Conservation (phyloP, 2,113 vertebrate species). For the Hystrix cristata region DNA sequence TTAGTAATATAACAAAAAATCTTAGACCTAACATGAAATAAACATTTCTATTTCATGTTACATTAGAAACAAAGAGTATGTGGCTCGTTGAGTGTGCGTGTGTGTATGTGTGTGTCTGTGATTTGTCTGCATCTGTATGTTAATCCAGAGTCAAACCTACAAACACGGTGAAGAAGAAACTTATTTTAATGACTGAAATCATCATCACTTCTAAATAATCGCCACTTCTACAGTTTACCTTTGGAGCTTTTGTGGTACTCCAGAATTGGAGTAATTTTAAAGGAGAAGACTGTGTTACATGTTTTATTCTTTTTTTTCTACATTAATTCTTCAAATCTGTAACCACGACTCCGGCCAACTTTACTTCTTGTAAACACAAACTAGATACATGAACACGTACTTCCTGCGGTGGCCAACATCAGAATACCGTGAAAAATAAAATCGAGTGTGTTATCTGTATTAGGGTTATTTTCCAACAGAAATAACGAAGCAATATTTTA, state of each 20-base stretch:
- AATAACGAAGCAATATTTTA: not conserved
- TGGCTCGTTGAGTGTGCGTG: not conserved
- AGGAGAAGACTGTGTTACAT: not conserved
- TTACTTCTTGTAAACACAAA: not conserved
- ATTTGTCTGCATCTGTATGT: accelerated
- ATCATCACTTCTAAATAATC: not conserved
- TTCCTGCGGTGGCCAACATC: not conserved
- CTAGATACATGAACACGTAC: not conserved
- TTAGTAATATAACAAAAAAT: not conserved
- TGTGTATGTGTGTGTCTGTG: accelerated
- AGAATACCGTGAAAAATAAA: not conserved
- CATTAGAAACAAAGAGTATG: not conserved
- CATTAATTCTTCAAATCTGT: not conserved
- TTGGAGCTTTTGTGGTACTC: not conserved
- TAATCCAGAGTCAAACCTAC: not conserved
- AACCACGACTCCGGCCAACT: not conserved
- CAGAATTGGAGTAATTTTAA: not conserved
- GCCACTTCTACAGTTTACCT: not conserved
- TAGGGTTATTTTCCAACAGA: not conserved
- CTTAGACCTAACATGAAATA: not conserved
- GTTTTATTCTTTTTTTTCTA: not conserved
- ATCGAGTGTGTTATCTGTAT: not conserved
- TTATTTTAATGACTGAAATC: not conserved
- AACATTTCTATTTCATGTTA: not conserved
- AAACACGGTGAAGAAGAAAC: not conserved